phyloP scores from a whole-genome alignment of 1,140 invertebrate genomes.

The Hyles euphorbiae region DNA sequence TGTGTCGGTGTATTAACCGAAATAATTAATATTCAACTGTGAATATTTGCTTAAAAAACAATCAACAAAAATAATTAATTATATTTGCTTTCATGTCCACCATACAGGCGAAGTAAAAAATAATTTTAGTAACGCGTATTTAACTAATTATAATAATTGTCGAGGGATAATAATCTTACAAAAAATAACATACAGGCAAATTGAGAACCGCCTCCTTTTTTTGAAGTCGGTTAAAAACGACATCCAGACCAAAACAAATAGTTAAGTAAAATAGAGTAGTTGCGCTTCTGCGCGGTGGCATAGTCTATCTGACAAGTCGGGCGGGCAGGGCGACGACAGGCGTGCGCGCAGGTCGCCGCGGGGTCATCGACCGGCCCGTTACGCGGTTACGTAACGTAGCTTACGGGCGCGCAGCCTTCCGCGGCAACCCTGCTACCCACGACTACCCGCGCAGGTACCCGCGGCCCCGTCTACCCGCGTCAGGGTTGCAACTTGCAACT shows the following conservation, averaged over 20 bases:
- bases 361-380: slow-evolving; percentile 67
- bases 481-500: slow-evolving; percentile 7
- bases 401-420: slow-evolving; percentile 52
- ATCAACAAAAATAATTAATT: too few relatives aligned
- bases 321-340: slow-evolving; percentile 50
- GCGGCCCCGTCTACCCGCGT: slow-evolving; percentile 44
- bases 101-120: too few relatives aligned
- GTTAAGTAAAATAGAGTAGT: neutral
- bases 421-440: slow-evolving; percentile 2
- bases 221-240: too few relatives aligned
- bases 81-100: too few relatives aligned
- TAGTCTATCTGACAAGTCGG: slow-evolving; percentile 14
- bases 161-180: too few relatives aligned
- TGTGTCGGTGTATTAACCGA: too few relatives aligned
- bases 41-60: too few relatives aligned
- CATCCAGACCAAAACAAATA: neutral
- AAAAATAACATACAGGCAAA: too few relatives aligned
- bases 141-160: too few relatives aligned
- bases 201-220: too few relatives aligned
- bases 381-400: slow-evolving; percentile 71
- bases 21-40: too few relatives aligned
- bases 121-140: too few relatives aligned
- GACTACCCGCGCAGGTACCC: slow-evolving; percentile 8
- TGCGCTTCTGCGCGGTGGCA: slow-evolving; percentile 13
- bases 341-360: slow-evolving; percentile 58